These are phyloP conservation scores for Elephantulus edwardii DNA, from an alignment of 2,113 vertebrate species.

Conservation along the genomic window DNA sequence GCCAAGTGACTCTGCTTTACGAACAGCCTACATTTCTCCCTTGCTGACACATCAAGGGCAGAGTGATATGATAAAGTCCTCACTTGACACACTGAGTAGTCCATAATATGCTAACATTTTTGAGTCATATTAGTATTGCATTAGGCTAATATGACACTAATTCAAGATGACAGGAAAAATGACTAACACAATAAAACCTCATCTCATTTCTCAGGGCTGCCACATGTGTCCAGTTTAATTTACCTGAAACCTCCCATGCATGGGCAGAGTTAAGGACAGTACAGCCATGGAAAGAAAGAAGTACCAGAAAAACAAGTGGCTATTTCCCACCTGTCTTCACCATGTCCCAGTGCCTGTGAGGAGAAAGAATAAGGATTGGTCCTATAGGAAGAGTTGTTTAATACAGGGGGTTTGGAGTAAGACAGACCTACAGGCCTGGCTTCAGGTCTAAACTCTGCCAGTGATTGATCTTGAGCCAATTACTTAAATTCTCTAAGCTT, in stretches of 20 bases:
- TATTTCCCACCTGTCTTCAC: not conserved
- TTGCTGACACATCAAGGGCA: constrained; percentile 57
- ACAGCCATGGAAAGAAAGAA: not conserved
- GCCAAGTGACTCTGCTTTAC: not conserved
- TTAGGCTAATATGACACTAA: constrained; percentile 87
- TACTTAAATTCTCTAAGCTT: not conserved
- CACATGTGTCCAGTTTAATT: constrained; percentile 82
- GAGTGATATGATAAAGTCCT: constrained; percentile 82
- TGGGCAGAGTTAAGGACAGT: constrained; percentile 42
- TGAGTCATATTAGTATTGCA: constrained; percentile 83
- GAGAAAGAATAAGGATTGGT: not conserved
- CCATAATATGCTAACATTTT: constrained; percentile 86
- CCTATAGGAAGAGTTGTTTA: not conserved
- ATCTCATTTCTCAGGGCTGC: constrained; percentile 81
- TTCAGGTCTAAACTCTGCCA: not conserved
- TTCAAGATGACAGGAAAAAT: constrained; percentile 84
- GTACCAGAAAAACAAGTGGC: not conserved
- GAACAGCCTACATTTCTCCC: not conserved
- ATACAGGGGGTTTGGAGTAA: not conserved
- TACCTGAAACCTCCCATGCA: constrained; percentile 79
- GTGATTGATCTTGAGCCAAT: constrained; percentile 2
- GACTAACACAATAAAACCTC: constrained; percentile 86
- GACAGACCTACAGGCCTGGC: not conserved
- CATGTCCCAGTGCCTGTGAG: not conserved
- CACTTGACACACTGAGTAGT: constrained; percentile 84